Percentiles rank a stretch among this genome's conserved stretches.
phyloP scores from a whole-genome alignment of 2,888 invertebrate species.

The Sminthurinus aureus region DNA sequence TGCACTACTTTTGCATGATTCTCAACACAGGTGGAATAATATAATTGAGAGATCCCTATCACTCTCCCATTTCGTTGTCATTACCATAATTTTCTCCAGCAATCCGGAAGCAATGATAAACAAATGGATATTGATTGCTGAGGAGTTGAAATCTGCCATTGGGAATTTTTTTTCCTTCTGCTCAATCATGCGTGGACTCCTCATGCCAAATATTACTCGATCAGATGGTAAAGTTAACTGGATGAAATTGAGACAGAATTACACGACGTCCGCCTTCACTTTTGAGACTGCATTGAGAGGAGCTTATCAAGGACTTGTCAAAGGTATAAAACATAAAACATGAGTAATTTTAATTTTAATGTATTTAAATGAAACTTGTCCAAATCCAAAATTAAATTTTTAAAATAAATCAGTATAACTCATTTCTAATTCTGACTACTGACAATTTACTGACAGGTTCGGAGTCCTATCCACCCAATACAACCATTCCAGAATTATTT shows the following conservation, averaged over 20 bases:
- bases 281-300: constrained; percentile 56
- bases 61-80: constrained; percentile 55
- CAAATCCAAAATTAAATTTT: no score
- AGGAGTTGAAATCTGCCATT: constrained; percentile 51
- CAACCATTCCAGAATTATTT: constrained; percentile 54
- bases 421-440: neutral
- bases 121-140: constrained; percentile 57
- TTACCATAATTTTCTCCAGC: constrained; percentile 45
- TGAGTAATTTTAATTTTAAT: neutral
- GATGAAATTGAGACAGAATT: constrained; percentile 54
- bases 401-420: no score
- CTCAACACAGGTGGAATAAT: constrained; percentile 53
- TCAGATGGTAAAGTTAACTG: constrained; percentile 55
- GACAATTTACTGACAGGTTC: constrained; percentile 41
- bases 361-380: neutral
- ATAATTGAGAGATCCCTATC: constrained; percentile 54
- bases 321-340: constrained; percentile 38
- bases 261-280: constrained; percentile 51
- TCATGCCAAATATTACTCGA: constrained; percentile 50
- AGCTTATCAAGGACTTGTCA: constrained; percentile 53
- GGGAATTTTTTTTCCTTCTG: constrained; percentile 59
- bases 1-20: constrained; percentile 47
- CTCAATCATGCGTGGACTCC: constrained; percentile 54
- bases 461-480: constrained; percentile 57
- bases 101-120: constrained; percentile 51